Base-by-base conservation (phyloP, 2,113 vertebrate genomes). In the Cacatua alba region DNA sequence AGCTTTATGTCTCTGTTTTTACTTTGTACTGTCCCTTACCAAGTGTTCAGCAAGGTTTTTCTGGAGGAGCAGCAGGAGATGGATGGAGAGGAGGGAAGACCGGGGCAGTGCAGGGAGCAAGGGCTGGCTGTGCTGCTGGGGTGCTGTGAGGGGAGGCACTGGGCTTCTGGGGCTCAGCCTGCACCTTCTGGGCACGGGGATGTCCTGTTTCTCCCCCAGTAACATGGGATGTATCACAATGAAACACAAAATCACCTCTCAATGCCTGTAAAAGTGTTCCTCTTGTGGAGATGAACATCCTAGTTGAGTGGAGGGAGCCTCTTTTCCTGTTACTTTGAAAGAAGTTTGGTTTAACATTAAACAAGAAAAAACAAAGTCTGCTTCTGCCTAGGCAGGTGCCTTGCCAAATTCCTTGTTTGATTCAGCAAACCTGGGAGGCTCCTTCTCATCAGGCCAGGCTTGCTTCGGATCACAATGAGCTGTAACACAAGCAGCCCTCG, bases 171-270 rank as follows among this genome's bases (percentile, higher is more conserved):
- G 67, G 49, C 33, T 82, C 86, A 74, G 74, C 57, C 48, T 33
- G 3, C 7, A 1, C 44, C 68, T 53, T 39, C 31, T 43, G 53
- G 57, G 35, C 7, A 3, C 7, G 3, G 52, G 10, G 18, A 33
- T 44, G 23, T 52, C 78, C 23, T 26, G 2, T 10, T 64, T 81
- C 24, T 35, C 5, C 25, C 20, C 26, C 2, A 2, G 24, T 28
- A 20, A 39, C 0, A 5, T 6, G 49, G 39, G 19, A 9, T 52
- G 10, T 31, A 13, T 74, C 24, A 5, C 19, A 67, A 3, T 17
- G 37, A n/a, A 60, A 18, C 31, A 9, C 8, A 28, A n/a, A 69
- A 13, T 53, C 0, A 0, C 43, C 19, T 55, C 49, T 51, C 0
- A 0, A 55, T 8, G 55, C 3, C 63, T 28, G 71, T 18, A 41